These are phyloP conservation scores for Sander lucioperca DNA, from an alignment of 2,113 vertebrate genomes.

Conservation along the genomic window DNA sequence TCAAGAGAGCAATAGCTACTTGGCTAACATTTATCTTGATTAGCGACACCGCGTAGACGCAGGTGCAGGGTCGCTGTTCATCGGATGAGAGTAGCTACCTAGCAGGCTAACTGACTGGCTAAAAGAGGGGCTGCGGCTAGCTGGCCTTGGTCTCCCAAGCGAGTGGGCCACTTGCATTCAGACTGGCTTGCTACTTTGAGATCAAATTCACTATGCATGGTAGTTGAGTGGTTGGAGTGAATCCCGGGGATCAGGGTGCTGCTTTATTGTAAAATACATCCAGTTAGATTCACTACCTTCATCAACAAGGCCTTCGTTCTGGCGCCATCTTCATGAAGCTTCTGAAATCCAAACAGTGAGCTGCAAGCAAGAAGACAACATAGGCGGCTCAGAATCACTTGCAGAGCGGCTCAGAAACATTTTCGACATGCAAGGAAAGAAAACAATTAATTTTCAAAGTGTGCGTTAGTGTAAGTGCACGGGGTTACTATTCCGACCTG, in stretches of 20 bases:
- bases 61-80: slow-evolving; percentile 72
- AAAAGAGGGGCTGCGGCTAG: slow-evolving; percentile 72
- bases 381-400: slow-evolving; percentile 81
- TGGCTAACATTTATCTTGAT: slow-evolving; percentile 2
- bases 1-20: background rate
- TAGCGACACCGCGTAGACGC: slow-evolving; percentile 40
- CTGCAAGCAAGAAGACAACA: slow-evolving; percentile 88
- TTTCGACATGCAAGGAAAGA: slow-evolving; percentile 40
- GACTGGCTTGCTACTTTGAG: slow-evolving; percentile 3
- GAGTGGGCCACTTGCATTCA: slow-evolving; percentile 57
- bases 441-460: slow-evolving; percentile 42
- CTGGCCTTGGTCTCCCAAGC: slow-evolving; percentile 68
- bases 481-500: slow-evolving; percentile 86
- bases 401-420: slow-evolving; percentile 51
- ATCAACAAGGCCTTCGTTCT: slow-evolving; percentile 97
- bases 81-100: slow-evolving; percentile 60
- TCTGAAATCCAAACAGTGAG: slow-evolving; percentile 96
- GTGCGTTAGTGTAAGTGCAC: slow-evolving; percentile 48
- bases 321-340: slow-evolving; percentile 99
- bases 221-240: background rate
- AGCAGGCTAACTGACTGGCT: slow-evolving; percentile 57
- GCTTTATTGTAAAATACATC: slow-evolving; percentile 24
- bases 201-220: slow-evolving; percentile 36
- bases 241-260: background rate
- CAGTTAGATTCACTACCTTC: slow-evolving; percentile 87